A percentile compares a stretch with the other conserved stretches of the same genome.
Evolutionary conservation across 2,113 vertebrate genomes (phyloP).

Genomic region (Oostethus manadensis): DNA sequence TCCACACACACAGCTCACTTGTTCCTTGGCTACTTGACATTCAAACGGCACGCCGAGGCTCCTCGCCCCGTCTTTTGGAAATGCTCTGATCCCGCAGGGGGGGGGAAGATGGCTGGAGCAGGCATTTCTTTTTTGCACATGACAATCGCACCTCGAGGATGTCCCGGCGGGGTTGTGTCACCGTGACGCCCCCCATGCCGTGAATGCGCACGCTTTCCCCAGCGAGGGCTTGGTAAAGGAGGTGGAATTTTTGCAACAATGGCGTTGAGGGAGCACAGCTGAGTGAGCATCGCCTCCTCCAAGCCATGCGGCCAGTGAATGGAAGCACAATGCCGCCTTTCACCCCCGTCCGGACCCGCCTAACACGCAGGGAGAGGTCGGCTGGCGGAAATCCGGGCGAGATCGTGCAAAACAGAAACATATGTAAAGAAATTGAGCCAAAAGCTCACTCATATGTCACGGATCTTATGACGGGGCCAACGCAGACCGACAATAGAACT

Average conservation of each 20-base stretch:
- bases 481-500: no score
- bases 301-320: constrained; percentile 63
- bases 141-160: no score
- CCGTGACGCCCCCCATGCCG: no score
- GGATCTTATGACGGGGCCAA: no score
- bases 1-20: constrained; percentile 66
- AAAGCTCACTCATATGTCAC: no score
- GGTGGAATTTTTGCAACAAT: constrained; percentile 72
- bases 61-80: constrained; percentile 51
- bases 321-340: constrained; percentile 66
- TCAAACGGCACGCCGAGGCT: constrained; percentile 72
- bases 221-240: constrained; percentile 45
- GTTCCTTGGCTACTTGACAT: constrained; percentile 74
- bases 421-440: no score
- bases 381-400: constrained; percentile 39
- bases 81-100: constrained; percentile 15
- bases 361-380: constrained; percentile 60
- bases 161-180: no score
- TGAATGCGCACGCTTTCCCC: background rate
- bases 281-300: constrained; percentile 67
- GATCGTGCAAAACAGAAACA: no score
- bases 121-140: no score
- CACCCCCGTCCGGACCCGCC: constrained; percentile 44
- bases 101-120: no score
- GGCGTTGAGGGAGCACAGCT: constrained; percentile 64